Conservation (phyloP, 2,888 invertebrate species). For the Molorchus minor region DNA sequence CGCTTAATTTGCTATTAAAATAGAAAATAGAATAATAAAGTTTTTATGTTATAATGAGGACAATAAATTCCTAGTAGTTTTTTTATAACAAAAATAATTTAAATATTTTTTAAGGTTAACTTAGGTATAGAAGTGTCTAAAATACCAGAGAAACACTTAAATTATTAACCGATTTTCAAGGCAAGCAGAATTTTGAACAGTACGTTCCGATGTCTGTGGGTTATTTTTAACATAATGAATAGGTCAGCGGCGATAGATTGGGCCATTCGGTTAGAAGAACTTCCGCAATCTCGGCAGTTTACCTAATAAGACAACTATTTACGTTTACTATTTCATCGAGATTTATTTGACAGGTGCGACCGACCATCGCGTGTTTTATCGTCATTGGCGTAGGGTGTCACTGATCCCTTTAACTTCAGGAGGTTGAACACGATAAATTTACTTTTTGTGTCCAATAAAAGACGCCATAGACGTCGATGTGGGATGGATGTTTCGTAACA, state of each 20-base stretch:
- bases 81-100: no score
- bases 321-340: conserved; percentile 17
- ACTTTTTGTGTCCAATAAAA: background rate
- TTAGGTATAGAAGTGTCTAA: no score
- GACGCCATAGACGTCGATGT: background rate
- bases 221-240: conserved; percentile 19
- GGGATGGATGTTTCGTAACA: no score
- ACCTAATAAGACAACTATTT: conserved; percentile 12
- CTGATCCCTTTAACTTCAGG: conserved; percentile 6
- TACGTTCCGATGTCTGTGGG: background rate
- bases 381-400: conserved; percentile 8
- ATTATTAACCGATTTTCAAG: background rate
- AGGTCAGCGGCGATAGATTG: conserved; percentile 22
- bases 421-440: background rate
- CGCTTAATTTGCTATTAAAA: no score
- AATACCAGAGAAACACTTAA: no score
- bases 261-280: conserved; percentile 21
- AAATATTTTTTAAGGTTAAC: no score
- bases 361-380: conserved; percentile 10
- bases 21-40: no score
- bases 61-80: no score
- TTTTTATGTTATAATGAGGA: no score
- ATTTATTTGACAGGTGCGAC: conserved; percentile 17
- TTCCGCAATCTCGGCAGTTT: conserved; percentile 27
- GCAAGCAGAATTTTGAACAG: background rate